Evolutionary conservation across 92 coral and sea anemone species (phyloP).

Genomic region (Micromussa lordhowensis): DNA sequence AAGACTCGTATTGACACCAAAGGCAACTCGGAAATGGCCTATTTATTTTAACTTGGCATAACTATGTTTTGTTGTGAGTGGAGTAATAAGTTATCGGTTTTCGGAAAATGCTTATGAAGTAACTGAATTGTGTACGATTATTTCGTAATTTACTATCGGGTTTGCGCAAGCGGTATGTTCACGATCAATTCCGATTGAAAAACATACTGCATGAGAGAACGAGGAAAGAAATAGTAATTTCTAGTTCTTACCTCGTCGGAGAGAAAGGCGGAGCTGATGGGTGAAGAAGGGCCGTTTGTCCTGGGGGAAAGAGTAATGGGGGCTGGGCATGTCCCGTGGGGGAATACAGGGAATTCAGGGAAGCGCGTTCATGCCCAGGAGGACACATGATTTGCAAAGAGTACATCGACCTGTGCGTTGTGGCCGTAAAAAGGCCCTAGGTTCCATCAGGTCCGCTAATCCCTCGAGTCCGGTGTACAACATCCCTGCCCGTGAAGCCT

Average conservation of each 20-base stretch:
- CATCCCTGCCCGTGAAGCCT: no score
- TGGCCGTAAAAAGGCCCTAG: not conserved
- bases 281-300: constrained; percentile 10
- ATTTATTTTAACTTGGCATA: no score
- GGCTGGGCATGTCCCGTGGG: constrained; percentile 36
- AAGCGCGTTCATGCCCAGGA: constrained; percentile 40
- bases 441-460: no score
- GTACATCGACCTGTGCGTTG: not conserved
- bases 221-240: not conserved
- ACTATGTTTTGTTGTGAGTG: no score
- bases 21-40: no score
- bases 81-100: not conserved
- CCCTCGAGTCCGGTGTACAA: no score
- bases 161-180: not conserved
- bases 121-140: not conserved
- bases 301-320: constrained; percentile 53
- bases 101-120: not conserved
- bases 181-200: not conserved
- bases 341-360: constrained; percentile 29
- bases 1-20: no score
- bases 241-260: constrained; percentile 23
- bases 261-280: constrained; percentile 19
- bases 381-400: not conserved
- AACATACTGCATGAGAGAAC: not conserved
- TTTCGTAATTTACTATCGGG: not conserved